These are phyloP conservation scores for Chauna torquata DNA, from an alignment of 2,113 vertebrate species.

Conservation along the genomic window DNA sequence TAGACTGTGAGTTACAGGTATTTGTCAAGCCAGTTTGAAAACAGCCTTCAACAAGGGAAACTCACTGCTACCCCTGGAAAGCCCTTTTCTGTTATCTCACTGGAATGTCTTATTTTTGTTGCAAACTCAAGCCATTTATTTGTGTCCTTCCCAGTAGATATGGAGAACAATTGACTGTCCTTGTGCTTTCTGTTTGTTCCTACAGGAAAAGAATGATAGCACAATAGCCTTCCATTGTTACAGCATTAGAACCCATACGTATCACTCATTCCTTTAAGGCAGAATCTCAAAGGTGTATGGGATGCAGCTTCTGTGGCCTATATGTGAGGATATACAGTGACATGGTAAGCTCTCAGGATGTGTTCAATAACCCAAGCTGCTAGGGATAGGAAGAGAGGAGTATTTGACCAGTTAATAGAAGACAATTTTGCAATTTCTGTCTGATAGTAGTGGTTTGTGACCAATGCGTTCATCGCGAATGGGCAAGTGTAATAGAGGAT, in stretches of 20 bases:
- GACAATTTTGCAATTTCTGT: background rate
- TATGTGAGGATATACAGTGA: rapidly evolving
- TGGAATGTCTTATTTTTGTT: background rate
- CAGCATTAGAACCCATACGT: background rate
- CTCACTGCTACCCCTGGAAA: background rate
- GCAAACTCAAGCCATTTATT: background rate
- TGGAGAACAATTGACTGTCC: background rate
- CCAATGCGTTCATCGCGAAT: background rate
- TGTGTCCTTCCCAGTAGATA: background rate
- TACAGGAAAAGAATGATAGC: background rate
- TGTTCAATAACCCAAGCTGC: background rate
- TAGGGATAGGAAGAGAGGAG: background rate
- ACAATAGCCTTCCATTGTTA: background rate
- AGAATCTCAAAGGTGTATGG: background rate
- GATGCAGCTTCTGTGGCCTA: background rate
- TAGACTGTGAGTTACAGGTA: background rate
- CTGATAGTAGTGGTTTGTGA: background rate
- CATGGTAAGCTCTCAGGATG: background rate
- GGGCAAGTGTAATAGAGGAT: background rate
- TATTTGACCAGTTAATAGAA: background rate
- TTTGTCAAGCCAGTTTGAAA: background rate
- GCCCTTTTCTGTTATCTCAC: background rate
- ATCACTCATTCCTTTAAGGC: background rate
- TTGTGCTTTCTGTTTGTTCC: background rate
- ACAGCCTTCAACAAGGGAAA: background rate